phyloP scores from a whole-genome alignment of 2,797 vertebrate species.

The Vespertilio murinus region DNA sequence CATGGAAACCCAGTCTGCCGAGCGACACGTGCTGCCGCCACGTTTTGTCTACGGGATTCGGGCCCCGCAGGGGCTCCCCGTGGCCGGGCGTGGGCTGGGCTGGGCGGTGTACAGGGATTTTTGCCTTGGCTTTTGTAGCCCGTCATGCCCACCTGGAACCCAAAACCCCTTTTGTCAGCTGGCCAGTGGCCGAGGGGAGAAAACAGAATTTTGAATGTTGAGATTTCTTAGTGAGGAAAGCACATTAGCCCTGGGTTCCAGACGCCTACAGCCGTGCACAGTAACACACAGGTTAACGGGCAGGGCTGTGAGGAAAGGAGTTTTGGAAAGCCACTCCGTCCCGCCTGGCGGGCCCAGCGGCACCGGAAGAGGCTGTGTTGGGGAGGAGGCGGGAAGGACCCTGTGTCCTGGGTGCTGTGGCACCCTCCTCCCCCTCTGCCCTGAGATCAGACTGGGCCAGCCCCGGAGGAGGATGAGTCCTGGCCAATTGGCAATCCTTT shows the following conservation, averaged over 20 bases:
- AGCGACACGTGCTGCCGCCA: not conserved
- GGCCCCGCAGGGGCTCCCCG: not conserved
- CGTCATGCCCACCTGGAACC: not conserved
- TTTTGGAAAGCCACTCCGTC: accelerated
- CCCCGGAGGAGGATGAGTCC: not conserved
- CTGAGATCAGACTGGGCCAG: not conserved
- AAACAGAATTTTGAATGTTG: not conserved
- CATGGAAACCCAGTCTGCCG: slow-evolving; percentile 66
- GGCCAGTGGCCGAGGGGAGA: not conserved
- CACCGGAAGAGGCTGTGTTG: not conserved
- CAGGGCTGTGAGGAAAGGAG: not conserved
- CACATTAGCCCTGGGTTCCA: not conserved
- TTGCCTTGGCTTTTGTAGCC: not conserved
- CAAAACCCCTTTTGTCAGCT: not conserved
- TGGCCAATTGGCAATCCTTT: not conserved
- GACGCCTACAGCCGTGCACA: not conserved
- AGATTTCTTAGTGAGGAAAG: not conserved
- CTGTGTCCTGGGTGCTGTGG: not conserved
- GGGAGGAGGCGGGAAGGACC: not conserved
- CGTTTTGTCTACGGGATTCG: not conserved
- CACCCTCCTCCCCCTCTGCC: not conserved
- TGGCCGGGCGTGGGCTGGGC: not conserved
- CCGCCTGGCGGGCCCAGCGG: not conserved
- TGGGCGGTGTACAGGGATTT: not conserved
- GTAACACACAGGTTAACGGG: not conserved